These are phyloP conservation scores for Microchirus variegatus DNA, from an alignment of 2,797 vertebrate genomes.

Conservation along the genomic window DNA sequence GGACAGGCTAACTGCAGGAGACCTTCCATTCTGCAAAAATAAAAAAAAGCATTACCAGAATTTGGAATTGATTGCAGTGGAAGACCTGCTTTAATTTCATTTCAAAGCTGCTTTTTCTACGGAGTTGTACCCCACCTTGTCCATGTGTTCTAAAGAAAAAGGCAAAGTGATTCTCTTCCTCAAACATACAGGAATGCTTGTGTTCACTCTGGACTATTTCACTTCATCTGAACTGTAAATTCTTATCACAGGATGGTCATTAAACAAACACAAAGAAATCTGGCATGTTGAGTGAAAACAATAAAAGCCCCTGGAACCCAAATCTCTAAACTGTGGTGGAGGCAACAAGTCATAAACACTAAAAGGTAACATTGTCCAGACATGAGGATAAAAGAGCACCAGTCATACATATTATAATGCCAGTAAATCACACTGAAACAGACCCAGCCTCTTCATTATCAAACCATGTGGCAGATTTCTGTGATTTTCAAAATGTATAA, in stretches of 20 bases:
- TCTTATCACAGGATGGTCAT: constrained; percentile 15
- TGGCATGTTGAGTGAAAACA: constrained; percentile 10
- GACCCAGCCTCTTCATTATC: constrained; percentile 6
- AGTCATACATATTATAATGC: constrained; percentile 51
- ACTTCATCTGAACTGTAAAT: constrained; percentile 6
- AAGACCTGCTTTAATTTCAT: constrained; percentile 43
- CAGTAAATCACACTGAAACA: constrained; percentile 22
- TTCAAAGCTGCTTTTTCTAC: constrained; percentile 42
- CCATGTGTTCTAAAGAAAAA: constrained; percentile 25
- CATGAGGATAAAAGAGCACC: constrained; percentile 66
- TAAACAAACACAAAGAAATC: background rate
- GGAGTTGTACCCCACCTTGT: constrained; percentile 16
- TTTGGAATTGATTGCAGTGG: constrained; percentile 49
- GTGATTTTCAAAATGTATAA: background rate
- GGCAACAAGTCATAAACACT: constrained; percentile 38
- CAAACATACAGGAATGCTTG: constrained; percentile 33
- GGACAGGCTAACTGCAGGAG: constrained; percentile 5
- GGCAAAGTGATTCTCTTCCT: constrained; percentile 41
- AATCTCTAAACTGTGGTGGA: constrained; percentile 18
- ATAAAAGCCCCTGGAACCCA: background rate
- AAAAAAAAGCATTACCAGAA: constrained; percentile 37
- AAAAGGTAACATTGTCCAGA: constrained; percentile 46
- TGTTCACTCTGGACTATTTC: constrained; percentile 31
- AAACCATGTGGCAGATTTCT: background rate
- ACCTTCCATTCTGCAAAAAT: constrained; percentile 19